Evolutionary conservation across 2,113 vertebrate genomes (phyloP), one percentile per base, ranked within the genome.

Genomic region (Megaceryle maxima): DNA sequence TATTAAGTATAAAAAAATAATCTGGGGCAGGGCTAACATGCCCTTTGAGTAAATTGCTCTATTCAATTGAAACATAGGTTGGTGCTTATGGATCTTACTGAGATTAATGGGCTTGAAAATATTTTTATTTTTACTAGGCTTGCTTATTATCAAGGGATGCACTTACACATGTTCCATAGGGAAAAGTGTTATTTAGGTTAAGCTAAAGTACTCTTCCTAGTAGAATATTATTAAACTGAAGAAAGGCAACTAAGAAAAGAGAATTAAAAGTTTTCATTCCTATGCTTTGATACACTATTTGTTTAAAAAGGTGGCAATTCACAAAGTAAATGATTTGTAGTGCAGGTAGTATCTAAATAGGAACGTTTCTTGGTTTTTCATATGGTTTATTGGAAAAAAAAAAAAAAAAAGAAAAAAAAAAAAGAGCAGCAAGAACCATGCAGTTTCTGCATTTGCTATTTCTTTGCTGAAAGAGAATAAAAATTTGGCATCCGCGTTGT

Each of bases 81-180:
- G 48, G 20, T 85, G 83, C 88, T 95, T 85, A 70, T 43, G 72
- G 2, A 16, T 53, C 75, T 72, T 76, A 41, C 60, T 50, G 43
- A 41, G 46, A 89, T 43, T 87, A 92, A 96, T 73, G 63, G 56
- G 11, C 74, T 63, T 95, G 50, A 72, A 77, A 62, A 44, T 56
- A 64, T 83, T 78, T 91, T 86, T 63, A 78, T 55, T 84, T 96
- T 94, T 91, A 80, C 43, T 37, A 73, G 55, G 66, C 63, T 97
- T 70, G 17, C 59, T 91, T 90, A 82, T 86, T 91, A 64, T 78
- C 64, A 56, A 70, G 56, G 64, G 67, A 75, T 62, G 48, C 18
- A 81, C 44, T 63, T 88, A 69, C 44, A 82, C 15, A 18, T 5
- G 11, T 76, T 72, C 70, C 67, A 70, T n/a, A 57, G 77, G 76